Evolutionary conservation across 1,140 invertebrate genomes (phyloP).

Genomic region (Tetranychus cinnabarinus): DNA sequence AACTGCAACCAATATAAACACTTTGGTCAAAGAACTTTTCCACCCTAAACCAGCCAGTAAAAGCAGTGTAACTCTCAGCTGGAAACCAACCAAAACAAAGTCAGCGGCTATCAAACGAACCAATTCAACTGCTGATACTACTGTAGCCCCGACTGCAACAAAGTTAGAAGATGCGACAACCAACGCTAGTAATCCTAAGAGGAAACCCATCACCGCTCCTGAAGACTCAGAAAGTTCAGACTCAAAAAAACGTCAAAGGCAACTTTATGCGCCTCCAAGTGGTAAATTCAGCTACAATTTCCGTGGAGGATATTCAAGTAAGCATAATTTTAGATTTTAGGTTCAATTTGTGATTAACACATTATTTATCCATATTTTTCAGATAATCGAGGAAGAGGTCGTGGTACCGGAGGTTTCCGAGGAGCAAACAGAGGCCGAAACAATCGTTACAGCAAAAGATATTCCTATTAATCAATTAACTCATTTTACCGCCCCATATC

Average conservation of each 20-base stretch:
- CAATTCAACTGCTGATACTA: conserved; percentile 3
- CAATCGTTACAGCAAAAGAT: neutral
- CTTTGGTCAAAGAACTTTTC: conserved; percentile 78
- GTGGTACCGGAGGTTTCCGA: neutral
- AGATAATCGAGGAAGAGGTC: neutral
- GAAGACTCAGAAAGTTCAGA: neutral
- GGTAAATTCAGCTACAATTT: conserved; percentile 2
- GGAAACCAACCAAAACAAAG: conserved; percentile 32
- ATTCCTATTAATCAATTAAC: neutral
- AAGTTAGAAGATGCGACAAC: neutral
- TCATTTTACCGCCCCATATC: too few species aligned
- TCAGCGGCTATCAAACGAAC: conserved; percentile 10
- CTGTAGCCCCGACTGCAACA: neutral
- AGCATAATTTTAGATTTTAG: neutral
- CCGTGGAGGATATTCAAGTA: neutral
- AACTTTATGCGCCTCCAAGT: conserved; percentile 5
- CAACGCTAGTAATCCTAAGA: conserved; percentile 1
- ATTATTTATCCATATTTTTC: neutral
- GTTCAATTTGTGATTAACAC: neutral
- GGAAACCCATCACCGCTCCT: conserved; percentile 7
- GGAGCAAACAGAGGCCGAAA: too few species aligned
- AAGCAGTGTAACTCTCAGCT: conserved; percentile 56
- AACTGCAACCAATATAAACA: conserved; percentile 76
- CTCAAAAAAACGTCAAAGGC: neutral
- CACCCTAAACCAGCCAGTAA: conserved; percentile 80